These are phyloP conservation scores for Myxocyprinus asiaticus DNA, from an alignment of 2,113 vertebrate genomes.

Conservation along the genomic window DNA sequence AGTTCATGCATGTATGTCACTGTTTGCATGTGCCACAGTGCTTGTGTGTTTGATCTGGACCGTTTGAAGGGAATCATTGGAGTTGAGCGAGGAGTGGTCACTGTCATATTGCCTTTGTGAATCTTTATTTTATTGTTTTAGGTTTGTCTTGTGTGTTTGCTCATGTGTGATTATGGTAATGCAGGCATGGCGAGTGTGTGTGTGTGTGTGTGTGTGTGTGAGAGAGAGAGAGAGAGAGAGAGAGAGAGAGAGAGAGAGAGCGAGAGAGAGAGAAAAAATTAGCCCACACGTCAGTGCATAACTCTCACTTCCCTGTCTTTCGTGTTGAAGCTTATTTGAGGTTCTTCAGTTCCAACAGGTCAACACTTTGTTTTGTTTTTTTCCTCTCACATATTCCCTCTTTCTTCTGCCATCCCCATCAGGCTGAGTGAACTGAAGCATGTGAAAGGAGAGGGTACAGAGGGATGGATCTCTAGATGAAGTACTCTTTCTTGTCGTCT, in stretches of 20 bases:
- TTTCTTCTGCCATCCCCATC: slow-evolving; percentile 8
- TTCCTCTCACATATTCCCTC: slow-evolving; percentile 4
- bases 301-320: slow-evolving; percentile 24
- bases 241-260: no score
- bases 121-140: background rate
- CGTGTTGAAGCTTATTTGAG: slow-evolving; percentile 32
- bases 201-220: slow-evolving; percentile 13
- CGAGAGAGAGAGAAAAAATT: background rate
- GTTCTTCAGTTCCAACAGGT: slow-evolving; percentile 29
- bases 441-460: slow-evolving; percentile 45
- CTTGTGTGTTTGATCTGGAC: slow-evolving; percentile 16
- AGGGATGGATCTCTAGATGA: slow-evolving; percentile 81
- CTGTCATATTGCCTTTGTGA: slow-evolving; percentile 30
- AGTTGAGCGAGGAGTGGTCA: slow-evolving; percentile 5
- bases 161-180: background rate
- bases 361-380: slow-evolving; percentile 16
- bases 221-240: no score
- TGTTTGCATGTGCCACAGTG: background rate
- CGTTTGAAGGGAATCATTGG: slow-evolving; percentile 19
- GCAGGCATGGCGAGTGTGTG: no score
- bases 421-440: slow-evolving; percentile 52
- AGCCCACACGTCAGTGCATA: slow-evolving; percentile 13
- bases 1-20: slow-evolving; percentile 34
- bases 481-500: slow-evolving; percentile 98
- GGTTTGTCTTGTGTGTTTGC: background rate